Evolutionary conservation across 2,888 invertebrate genomes (phyloP).

Genomic region (Lypha dubia): DNA sequence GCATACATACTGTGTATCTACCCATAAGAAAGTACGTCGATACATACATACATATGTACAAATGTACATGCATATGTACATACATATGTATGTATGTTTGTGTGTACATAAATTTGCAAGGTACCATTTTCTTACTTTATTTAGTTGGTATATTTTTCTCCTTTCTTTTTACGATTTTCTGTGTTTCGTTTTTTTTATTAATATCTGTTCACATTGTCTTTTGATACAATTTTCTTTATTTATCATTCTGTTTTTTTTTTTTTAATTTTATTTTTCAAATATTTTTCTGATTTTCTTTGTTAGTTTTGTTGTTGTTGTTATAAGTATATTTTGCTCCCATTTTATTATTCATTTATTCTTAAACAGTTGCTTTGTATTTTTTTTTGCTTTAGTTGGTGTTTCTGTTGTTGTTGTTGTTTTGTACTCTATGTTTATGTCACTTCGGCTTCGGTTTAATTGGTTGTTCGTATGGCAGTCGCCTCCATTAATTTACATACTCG

Average conservation of each 20-base stretch:
- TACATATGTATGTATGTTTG: not conserved
- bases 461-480: constrained; percentile 49
- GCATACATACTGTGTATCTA: no score
- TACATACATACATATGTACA: not conserved
- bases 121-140: not conserved
- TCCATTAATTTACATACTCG: constrained; percentile 59
- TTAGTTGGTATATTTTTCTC: not conserved
- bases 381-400: no score
- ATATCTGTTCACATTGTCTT: constrained; percentile 13
- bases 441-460: constrained; percentile 51
- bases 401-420: constrained; percentile 2
- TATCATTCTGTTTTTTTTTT: constrained; percentile 20
- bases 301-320: not conserved
- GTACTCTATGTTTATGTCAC: constrained; percentile 52
- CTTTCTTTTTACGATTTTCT: not conserved
- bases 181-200: not conserved
- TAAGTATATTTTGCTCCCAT: not conserved
- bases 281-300: constrained; percentile 14
- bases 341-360: constrained; percentile 41
- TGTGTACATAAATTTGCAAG: not conserved
- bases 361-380: no score
- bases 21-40: not conserved
- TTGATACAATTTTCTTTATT: constrained; percentile 28
- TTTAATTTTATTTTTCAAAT: constrained; percentile 25
- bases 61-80: not conserved